Evolutionary conservation across 2,888 invertebrate genomes (phyloP).

Genomic region (Nomada flava): DNA sequence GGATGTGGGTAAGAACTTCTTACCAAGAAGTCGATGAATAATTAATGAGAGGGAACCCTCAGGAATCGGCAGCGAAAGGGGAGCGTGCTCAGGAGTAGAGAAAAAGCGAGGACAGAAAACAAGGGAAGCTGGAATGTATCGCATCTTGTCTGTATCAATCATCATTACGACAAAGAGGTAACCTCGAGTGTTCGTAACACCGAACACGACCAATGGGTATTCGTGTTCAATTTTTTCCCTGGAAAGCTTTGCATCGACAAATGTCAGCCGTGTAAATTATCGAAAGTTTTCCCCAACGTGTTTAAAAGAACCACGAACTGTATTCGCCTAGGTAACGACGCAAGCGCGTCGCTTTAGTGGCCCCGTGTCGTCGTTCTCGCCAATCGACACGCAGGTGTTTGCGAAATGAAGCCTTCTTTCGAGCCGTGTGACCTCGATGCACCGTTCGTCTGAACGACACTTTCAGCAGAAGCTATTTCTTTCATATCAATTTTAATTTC

Average conservation of each 20-base stretch:
- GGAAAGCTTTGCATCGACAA: background rate
- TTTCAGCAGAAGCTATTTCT: background rate
- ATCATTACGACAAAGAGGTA: constrained; percentile 10
- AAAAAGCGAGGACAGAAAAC: constrained; percentile 37
- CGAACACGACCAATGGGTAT: constrained; percentile 7
- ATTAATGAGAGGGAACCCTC: constrained; percentile 62
- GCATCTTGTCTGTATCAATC: constrained; percentile 24
- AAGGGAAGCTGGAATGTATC: constrained; percentile 32
- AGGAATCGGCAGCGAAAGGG: constrained; percentile 43
- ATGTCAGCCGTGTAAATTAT: constrained; percentile 19
- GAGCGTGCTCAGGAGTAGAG: constrained; percentile 30
- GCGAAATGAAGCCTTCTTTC: constrained; percentile 46
- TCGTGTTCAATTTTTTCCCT: constrained; percentile 25
- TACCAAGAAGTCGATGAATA: constrained; percentile 67
- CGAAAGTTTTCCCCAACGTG: background rate
- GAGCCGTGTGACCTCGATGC: constrained; percentile 28
- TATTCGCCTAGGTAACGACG: constrained; percentile 68
- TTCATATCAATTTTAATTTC: background rate
- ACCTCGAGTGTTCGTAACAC: background rate
- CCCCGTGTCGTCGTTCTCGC: constrained; percentile 51
- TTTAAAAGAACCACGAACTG: constrained; percentile 22
- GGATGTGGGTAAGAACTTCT: constrained; percentile 18
- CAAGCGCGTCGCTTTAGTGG: constrained; percentile 73
- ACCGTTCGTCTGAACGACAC: constrained; percentile 11
- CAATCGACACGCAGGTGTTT: constrained; percentile 31